Evolutionary conservation across 1,140 invertebrate genomes (phyloP), one percentile per base, ranked within the genome.

Genomic region (Hyposmocoma kahamanoa): DNA sequence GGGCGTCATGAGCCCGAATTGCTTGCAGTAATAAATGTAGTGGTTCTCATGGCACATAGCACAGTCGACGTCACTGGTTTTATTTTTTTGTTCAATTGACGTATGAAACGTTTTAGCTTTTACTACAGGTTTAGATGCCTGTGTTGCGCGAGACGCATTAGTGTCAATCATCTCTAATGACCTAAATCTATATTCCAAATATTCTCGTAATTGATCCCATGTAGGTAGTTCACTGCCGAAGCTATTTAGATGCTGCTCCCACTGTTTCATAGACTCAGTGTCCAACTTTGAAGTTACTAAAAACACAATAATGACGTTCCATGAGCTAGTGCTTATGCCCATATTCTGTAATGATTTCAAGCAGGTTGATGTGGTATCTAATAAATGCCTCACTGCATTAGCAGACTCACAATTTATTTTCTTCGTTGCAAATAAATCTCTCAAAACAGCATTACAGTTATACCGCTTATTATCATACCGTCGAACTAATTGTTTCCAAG

Each of bases 11-110:
- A 20, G 22, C 11, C 50, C 39, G 52, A 62, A 62, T 20, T 66
- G 51, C 48, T 56, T 56, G 34, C 53, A 62, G 26, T 66, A 53
- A 26, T 43, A 62, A n/a, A 62, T 44, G 30, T 61, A 65, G 21
- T 62, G 62, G 28, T 53, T 58, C 11, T 62, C 22, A 44, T 22
- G 26, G 19, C 53, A 50, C 9, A 41, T 45, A 24, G 47, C 24
- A 13, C 53, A 50, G 8, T 18, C 10, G 13, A 20, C 50, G 17
- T 50, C 21, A 32, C 15, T 20, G 18, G 10, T 36, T n/a, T 36
- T n/a, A 1, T 2, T 20, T 20, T 21, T 20, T 41, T 21, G 38
- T 41, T 18, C 1, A 21, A 13, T 20, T 41, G 4, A 21, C 11
- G 10, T 10, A 2, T 21, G 38, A 19, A 17, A 19, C 10, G 13